Percentiles rank a stretch among this genome's conserved stretches.
Conservation (phyloP, 2,888 invertebrate species). For the Resseliella maxima region DNA sequence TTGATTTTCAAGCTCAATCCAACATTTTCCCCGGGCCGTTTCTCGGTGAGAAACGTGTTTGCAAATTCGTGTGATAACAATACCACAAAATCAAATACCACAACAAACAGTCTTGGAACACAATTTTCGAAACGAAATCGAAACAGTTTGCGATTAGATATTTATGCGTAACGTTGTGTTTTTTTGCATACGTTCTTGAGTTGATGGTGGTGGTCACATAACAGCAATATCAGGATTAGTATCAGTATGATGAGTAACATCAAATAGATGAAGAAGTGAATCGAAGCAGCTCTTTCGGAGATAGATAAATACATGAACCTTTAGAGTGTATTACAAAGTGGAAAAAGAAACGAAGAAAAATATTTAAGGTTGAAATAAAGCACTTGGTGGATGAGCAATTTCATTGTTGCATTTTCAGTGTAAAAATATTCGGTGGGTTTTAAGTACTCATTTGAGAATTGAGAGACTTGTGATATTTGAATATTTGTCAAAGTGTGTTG, state of each 20-base stretch:
- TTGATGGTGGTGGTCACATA: too few relatives aligned
- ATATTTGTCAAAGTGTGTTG: neutral
- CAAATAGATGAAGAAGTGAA: too few relatives aligned
- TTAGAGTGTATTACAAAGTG: too few relatives aligned
- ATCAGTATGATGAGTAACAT: too few relatives aligned
- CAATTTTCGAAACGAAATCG: neutral
- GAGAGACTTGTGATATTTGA: slow-evolving; percentile 8
- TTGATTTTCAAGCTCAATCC: neutral
- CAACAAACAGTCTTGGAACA: slow-evolving; percentile 17
- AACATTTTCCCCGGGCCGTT: slow-evolving; percentile 46
- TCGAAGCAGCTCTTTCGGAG: too few relatives aligned
- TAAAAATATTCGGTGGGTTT: neutral
- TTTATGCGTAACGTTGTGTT: slow-evolving; percentile 14
- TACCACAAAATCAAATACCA: slow-evolving; percentile 51
- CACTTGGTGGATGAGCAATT: neutral
- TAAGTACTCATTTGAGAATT: slow-evolving; percentile 31
- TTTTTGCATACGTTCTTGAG: neutral
- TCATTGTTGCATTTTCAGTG: neutral
- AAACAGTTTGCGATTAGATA: slow-evolving; percentile 48
- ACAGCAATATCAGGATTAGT: too few relatives aligned
- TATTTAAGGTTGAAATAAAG: neutral
- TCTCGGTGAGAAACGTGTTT: neutral
- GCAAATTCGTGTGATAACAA: slow-evolving; percentile 22
- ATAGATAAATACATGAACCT: too few relatives aligned
- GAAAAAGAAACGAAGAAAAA: neutral